phyloP scores from a whole-genome alignment of 2,888 invertebrate species.

The Eilema caniola region DNA sequence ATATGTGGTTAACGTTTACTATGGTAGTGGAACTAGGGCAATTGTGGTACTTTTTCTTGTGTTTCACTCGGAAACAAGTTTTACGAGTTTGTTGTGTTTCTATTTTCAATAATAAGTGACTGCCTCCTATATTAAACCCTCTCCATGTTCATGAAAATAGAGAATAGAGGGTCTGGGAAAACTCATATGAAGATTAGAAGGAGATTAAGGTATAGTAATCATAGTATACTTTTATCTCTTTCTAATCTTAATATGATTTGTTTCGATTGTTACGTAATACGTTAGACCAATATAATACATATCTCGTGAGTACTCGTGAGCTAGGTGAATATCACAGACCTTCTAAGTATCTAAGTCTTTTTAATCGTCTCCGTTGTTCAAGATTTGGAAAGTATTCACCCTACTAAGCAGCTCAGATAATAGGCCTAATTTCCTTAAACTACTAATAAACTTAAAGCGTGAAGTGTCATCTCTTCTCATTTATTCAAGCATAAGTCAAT shows the following conservation, averaged over 20 bases:
- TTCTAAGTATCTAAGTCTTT: conserved; percentile 39
- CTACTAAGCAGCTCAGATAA: conserved; percentile 24
- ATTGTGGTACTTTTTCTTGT: conserved; percentile 53
- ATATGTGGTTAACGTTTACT: conserved; percentile 31
- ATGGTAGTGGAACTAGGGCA: conserved; percentile 55
- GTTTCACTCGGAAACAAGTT: conserved; percentile 57
- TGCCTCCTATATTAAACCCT: too few species aligned
- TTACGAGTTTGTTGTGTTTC: too few species aligned
- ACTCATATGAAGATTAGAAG: too few species aligned
- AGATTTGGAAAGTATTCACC: conserved; percentile 3
- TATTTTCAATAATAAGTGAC: conserved; percentile 53
- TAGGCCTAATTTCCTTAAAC: conserved; percentile 12
- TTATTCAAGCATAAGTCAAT: neutral
- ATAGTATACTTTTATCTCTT: too few species aligned
- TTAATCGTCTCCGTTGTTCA: conserved; percentile 9
- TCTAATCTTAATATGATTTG: neutral
- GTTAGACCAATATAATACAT: neutral
- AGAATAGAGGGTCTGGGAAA: too few species aligned
- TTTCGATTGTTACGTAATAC: too few species aligned
- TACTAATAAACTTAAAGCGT: neutral
- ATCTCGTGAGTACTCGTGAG: neutral
- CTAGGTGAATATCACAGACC: neutral
- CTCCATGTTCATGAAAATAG: too few species aligned
- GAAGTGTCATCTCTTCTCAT: neutral
- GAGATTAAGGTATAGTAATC: too few species aligned